Conservation (phyloP, 2,888 invertebrate genomes). For the Hypena proboscidalis region DNA sequence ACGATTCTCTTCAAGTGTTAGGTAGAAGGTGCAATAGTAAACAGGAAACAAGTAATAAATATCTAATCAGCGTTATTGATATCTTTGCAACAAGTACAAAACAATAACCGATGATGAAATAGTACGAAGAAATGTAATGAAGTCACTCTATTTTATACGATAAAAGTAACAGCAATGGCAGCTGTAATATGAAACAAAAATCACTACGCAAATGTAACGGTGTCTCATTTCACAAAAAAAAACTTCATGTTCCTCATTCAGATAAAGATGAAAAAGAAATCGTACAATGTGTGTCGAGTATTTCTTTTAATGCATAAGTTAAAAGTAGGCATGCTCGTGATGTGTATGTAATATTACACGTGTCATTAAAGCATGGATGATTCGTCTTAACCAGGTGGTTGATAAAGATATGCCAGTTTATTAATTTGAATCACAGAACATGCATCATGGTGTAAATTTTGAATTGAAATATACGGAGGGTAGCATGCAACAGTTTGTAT, state of each 20-base stretch:
- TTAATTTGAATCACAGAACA: conserved; percentile 3
- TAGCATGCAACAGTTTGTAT: not conserved
- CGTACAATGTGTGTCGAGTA: conserved; percentile 5
- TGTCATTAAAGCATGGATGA: conserved; percentile 1
- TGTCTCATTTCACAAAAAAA: conserved; percentile 32
- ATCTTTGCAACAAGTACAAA: conserved; percentile 7
- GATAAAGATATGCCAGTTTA: conserved; percentile 7
- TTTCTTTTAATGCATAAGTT: conserved; percentile 13
- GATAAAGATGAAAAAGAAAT: conserved; percentile 26
- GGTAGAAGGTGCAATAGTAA: no score
- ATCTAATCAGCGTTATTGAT: conserved; percentile 5
- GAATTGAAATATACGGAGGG: no score
- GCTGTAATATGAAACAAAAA: conserved; percentile 28
- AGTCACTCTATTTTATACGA: conserved; percentile 17
- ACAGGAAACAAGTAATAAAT: not conserved
- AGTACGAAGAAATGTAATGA: conserved; percentile 21
- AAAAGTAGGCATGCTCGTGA: conserved; percentile 2
- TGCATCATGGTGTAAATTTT: not conserved
- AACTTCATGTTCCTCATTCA: conserved; percentile 19
- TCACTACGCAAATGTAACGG: conserved; percentile 28
- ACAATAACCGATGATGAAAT: conserved; percentile 24
- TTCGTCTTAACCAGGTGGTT: not conserved
- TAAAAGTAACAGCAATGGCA: conserved; percentile 15
- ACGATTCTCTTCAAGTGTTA: no score
- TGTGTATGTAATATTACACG: not conserved